phyloP scores from a whole-genome alignment of 2,888 invertebrate genomes.

The Cyaniris semiargus region DNA sequence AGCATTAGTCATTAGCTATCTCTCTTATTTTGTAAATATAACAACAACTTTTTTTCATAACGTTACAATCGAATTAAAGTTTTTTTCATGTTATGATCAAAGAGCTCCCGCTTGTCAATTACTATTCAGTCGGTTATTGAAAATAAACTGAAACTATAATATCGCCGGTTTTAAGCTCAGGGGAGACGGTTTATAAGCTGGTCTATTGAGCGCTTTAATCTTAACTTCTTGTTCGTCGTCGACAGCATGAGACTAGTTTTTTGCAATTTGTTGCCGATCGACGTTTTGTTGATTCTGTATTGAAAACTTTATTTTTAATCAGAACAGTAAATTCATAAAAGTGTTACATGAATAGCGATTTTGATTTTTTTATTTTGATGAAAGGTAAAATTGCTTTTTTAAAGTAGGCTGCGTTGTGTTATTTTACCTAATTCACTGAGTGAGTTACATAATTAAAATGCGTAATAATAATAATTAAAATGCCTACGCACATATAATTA shows the following conservation, averaged over 20 bases:
- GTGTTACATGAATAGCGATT: not conserved
- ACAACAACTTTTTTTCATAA: not conserved
- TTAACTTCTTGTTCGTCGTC: constrained; percentile 39
- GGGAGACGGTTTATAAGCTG: constrained; percentile 43
- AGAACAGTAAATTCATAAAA: not conserved
- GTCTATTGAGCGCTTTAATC: constrained; percentile 44
- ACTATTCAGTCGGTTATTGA: constrained; percentile 34
- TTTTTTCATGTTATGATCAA: not conserved
- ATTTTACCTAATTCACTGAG: no score
- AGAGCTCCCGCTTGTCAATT: constrained; percentile 11
- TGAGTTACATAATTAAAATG: no score
- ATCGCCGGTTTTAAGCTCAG: constrained; percentile 42
- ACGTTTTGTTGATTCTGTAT: constrained; percentile 29
- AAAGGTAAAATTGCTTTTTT: not conserved
- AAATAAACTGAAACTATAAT: constrained; percentile 40
- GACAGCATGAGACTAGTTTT: constrained; percentile 37
- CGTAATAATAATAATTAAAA: no score
- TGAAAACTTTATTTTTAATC: constrained; percentile 2
- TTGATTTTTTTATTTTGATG: not conserved
- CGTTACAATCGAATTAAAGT: not conserved
- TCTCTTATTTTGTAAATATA: not conserved
- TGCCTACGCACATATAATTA: no score
- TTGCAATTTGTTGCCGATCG: constrained; percentile 33
- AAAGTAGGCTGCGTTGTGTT: not conserved
- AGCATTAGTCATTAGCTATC: no score